phyloP scores from a whole-genome alignment of 30 jellyfish, hydroid and myxozoan species.

The Pseudorhiza aurosa region DNA sequence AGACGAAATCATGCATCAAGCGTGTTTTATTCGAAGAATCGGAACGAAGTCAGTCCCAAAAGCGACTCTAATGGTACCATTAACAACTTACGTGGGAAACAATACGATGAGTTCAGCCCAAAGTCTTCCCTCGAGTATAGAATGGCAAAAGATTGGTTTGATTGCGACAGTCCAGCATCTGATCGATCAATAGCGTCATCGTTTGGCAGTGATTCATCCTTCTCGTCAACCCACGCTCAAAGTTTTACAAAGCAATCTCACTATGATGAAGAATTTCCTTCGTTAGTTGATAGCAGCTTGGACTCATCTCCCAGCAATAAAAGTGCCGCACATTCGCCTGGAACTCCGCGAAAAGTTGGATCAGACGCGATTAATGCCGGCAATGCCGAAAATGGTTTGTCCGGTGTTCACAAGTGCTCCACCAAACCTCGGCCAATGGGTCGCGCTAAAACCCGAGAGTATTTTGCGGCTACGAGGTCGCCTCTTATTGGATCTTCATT shows the following conservation, averaged over 20 bases:
- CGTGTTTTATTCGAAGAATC: too few species aligned
- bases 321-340: background rate
- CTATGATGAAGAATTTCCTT: conserved; percentile 52
- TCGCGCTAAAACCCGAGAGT: conserved; percentile 15
- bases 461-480: background rate
- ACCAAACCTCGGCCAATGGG: background rate
- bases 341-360: background rate
- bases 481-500: conserved; percentile 1
- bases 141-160: conserved; percentile 43
- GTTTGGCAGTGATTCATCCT: conserved; percentile 2
- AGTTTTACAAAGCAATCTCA: background rate
- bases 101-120: background rate
- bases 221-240: background rate
- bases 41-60: too few species aligned
- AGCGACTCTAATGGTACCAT: too few species aligned
- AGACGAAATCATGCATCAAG: too few species aligned
- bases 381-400: background rate
- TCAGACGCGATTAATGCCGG: background rate
- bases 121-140: too few species aligned
- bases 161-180: conserved; percentile 32
- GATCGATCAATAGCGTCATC: conserved; percentile 55
- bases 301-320: background rate
- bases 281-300: conserved; percentile 34
- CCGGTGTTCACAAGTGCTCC: background rate
- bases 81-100: too few species aligned